Conservation (phyloP, 2,797 vertebrate genomes). For the Diplodus puntazzo region DNA sequence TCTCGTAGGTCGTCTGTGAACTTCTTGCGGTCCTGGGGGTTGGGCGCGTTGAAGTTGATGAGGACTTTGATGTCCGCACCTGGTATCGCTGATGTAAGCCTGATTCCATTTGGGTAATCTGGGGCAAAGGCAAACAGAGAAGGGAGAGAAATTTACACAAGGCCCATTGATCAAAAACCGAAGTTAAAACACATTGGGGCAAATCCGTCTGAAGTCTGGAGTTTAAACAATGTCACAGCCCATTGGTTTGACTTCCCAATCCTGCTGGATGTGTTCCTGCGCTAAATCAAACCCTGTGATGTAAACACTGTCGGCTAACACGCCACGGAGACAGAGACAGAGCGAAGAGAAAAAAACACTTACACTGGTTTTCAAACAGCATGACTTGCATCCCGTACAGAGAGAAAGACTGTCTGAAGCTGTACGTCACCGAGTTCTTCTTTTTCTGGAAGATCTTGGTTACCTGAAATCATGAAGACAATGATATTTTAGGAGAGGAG, state of each 20-base stretch:
- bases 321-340: not conserved
- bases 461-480: constrained; percentile 84
- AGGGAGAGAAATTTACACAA: constrained; percentile 49
- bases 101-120: constrained; percentile 98
- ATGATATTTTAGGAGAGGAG: not conserved
- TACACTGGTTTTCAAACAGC: constrained; percentile 98
- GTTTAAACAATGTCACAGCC: constrained; percentile 59
- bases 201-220: constrained; percentile 50
- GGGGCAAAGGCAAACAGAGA: constrained; percentile 45
- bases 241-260: constrained; percentile 30
- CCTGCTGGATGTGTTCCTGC: constrained; percentile 23
- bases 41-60: constrained; percentile 98
- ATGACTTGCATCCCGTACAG: constrained; percentile 98
- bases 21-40: constrained; percentile 98
- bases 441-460: constrained; percentile 99
- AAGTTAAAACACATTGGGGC: constrained; percentile 37
- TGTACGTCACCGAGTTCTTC: constrained; percentile 99
- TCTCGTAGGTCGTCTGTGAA: constrained; percentile 97
- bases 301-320: constrained; percentile 58
- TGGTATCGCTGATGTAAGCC: constrained; percentile 95
- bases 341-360: constrained; percentile 71
- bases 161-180: constrained; percentile 48
- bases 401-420: constrained; percentile 98
- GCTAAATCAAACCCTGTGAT: constrained; percentile 42
- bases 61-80: constrained; percentile 97